Evolutionary conservation across 2,888 invertebrate genomes (phyloP).

Genomic region (Blera fallax): DNA sequence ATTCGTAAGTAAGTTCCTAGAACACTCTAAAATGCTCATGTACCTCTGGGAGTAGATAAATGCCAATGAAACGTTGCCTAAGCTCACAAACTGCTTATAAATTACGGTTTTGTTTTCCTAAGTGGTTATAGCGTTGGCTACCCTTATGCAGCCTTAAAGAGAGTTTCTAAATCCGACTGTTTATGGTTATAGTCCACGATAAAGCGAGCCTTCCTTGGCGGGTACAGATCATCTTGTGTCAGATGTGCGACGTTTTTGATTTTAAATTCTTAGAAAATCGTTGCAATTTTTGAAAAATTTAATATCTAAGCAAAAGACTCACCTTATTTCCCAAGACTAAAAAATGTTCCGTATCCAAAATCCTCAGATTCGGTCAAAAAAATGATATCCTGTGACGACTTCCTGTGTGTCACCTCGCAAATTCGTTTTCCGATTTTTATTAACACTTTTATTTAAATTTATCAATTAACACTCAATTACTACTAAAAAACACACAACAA

Average conservation of each 20-base stretch:
- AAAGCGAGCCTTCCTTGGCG: too few species aligned
- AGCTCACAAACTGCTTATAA: too few species aligned
- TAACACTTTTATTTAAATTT: neutral
- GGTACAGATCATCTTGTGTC: too few species aligned
- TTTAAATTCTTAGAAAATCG: slow-evolving; percentile 22
- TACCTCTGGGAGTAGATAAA: too few species aligned
- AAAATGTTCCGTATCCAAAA: slow-evolving; percentile 40
- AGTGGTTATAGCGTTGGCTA: too few species aligned
- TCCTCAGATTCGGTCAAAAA: neutral
- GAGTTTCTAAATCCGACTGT: too few species aligned
- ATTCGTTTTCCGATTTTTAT: neutral
- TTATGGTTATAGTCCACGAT: too few species aligned
- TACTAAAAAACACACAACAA: slow-evolving; percentile 26
- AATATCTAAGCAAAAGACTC: neutral
- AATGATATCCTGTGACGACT: neutral
- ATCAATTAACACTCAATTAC: slow-evolving; percentile 33
- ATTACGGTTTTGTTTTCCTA: too few species aligned
- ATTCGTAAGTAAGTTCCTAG: too few species aligned
- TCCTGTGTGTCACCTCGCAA: neutral
- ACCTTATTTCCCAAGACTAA: slow-evolving; percentile 7
- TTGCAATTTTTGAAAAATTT: slow-evolving; percentile 23
- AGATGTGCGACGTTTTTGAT: neutral
- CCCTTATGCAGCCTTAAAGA: too few species aligned
- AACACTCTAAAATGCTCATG: too few species aligned
- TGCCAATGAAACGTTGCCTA: too few species aligned